A percentile compares a stretch with the other conserved stretches of the same genome.
These are phyloP conservation scores for Drosophila bipectinata DNA, from an alignment of 1,140 invertebrate genomes.

Conservation along the genomic window DNA sequence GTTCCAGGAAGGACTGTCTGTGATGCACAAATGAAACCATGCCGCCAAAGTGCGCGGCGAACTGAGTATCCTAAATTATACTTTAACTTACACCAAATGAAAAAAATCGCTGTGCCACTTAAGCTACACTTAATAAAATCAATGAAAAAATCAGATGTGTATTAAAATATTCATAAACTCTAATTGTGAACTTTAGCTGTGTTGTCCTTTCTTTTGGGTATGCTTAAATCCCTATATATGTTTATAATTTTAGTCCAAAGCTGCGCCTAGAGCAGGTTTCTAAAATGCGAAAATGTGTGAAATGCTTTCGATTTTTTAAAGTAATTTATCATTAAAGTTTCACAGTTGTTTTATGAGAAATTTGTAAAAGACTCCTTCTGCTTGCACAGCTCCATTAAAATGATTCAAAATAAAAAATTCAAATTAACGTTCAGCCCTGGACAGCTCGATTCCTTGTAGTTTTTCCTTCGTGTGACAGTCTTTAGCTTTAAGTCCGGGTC, in stretches of 20 bases:
- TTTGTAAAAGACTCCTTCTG: conserved; percentile 22
- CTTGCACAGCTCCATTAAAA: conserved; percentile 24
- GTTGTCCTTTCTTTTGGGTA: conserved; percentile 22
- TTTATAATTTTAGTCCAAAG: conserved; percentile 12
- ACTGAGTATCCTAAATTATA: conserved; percentile 20
- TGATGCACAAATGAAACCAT: conserved; percentile 31
- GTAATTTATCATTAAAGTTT: not conserved
- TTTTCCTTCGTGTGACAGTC: conserved; percentile 43
- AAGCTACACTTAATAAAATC: conserved; percentile 24
- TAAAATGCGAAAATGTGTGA: conserved; percentile 7
- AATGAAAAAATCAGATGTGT: conserved; percentile 19
- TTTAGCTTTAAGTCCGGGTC: conserved; percentile 21
- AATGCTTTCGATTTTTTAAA: not conserved
- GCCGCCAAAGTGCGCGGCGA: conserved; percentile 5
- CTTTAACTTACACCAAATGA: conserved; percentile 30
- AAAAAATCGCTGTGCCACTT: conserved; percentile 28
- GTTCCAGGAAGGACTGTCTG: conserved; percentile 15
- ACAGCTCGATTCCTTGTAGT: conserved; percentile 49
- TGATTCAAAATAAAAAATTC: conserved; percentile 5
- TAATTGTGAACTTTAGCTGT: conserved; percentile 11
- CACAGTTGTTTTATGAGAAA: not conserved
- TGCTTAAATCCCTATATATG: conserved; percentile 9
- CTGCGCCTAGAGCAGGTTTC: conserved; percentile 11
- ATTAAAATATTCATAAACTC: conserved; percentile 20
- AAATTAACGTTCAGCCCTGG: conserved; percentile 23